Conservation (phyloP, 2,113 vertebrate genomes). For the Chloropsis hardwickii region DNA sequence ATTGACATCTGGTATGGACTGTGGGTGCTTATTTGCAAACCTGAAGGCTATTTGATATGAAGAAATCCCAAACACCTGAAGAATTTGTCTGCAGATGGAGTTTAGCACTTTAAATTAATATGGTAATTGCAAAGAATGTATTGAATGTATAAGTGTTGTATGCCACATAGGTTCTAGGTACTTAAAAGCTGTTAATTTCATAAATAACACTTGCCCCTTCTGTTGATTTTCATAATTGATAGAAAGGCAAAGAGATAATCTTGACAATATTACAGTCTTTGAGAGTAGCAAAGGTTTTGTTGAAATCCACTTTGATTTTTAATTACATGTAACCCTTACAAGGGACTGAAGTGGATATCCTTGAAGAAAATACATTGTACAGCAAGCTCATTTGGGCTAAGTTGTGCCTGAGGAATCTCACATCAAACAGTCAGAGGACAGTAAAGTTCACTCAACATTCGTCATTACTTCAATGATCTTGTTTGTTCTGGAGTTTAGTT, state of each 20-base stretch:
- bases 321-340: neutral
- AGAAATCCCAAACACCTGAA: neutral
- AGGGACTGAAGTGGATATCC: neutral
- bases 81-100: conserved; percentile 37
- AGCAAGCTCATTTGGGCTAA: neutral
- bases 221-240: neutral
- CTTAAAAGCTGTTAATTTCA: neutral
- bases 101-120: conserved; percentile 33
- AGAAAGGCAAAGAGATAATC: neutral
- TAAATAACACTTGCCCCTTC: neutral
- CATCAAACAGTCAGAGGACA: neutral
- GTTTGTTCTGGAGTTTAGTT: neutral
- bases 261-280: neutral
- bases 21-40: conserved; percentile 43
- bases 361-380: neutral
- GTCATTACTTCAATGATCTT: neutral
- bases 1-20: conserved; percentile 42
- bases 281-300: neutral
- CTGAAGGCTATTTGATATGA: conserved; percentile 23
- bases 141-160: neutral
- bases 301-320: neutral
- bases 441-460: neutral
- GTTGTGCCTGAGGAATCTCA: neutral
- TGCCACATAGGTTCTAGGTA: neutral
- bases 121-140: conserved; percentile 1